Conservation (phyloP, 2,113 vertebrate species). For the Apaloderma vittatum region DNA sequence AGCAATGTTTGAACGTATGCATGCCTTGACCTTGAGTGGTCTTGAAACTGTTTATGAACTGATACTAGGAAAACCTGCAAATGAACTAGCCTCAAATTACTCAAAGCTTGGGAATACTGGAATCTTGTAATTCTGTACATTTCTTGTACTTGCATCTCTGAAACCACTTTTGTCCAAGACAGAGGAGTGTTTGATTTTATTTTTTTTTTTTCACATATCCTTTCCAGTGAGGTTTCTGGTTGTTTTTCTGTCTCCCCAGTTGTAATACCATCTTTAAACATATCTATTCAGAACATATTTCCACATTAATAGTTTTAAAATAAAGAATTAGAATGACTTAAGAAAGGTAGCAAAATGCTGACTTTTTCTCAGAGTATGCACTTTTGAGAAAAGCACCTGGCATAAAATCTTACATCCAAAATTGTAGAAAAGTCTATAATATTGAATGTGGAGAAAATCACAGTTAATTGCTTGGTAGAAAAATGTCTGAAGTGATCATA, state of each 20-base stretch:
- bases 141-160: background rate
- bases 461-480: background rate
- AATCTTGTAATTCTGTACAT: background rate
- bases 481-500: background rate
- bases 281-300: background rate
- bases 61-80: background rate
- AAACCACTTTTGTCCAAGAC: background rate
- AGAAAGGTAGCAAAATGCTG: background rate
- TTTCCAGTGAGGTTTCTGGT: background rate
- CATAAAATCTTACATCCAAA: background rate
- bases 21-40: background rate
- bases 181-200: background rate
- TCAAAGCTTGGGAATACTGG: background rate
- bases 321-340: background rate
- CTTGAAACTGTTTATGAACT: background rate
- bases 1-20: accelerated
- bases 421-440: background rate
- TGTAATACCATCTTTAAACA: background rate
- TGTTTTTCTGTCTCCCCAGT: background rate
- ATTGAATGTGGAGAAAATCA: background rate
- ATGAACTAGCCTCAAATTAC: background rate
- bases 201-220: background rate
- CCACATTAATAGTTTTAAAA: background rate
- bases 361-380: background rate
- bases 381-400: background rate